Evolutionary conservation across 1,140 invertebrate genomes (phyloP).

Genomic region (Lycorma delicatula): DNA sequence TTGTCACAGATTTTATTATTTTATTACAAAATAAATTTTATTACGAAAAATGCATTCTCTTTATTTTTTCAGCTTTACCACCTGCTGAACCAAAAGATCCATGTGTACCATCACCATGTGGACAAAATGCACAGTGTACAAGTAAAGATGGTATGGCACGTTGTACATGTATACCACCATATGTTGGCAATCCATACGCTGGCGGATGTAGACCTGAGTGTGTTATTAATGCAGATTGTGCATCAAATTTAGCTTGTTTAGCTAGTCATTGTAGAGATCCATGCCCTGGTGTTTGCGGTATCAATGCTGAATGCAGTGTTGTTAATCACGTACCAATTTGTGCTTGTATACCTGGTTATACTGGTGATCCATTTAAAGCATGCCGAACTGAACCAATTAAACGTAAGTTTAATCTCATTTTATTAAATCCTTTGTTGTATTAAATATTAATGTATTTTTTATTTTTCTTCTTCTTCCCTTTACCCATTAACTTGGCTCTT

Average conservation of each 20-base stretch:
- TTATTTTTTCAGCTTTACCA: constrained; percentile 25
- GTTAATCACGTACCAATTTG: constrained; percentile 74
- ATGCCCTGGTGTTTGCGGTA: constrained; percentile 73
- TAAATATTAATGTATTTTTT: no score
- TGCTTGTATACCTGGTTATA: constrained; percentile 60
- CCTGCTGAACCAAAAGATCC: constrained; percentile 46
- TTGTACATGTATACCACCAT: constrained; percentile 76
- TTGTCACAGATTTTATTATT: no score
- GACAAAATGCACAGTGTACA: constrained; percentile 66
- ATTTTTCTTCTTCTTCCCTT: no score
- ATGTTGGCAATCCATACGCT: constrained; percentile 51
- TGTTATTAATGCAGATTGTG: constrained; percentile 67
- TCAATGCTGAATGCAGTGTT: constrained; percentile 66
- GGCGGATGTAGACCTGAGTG: constrained; percentile 62
- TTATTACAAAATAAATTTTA: no score
- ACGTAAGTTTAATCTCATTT: no score
- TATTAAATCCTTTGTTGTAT: no score
- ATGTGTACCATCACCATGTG: constrained; percentile 73
- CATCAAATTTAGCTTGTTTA: constrained; percentile 68
- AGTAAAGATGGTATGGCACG: constrained; percentile 55
- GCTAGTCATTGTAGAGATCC: constrained; percentile 76
- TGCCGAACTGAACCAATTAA: constrained; percentile 52
- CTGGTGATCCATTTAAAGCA: constrained; percentile 72
- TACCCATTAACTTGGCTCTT: no score
- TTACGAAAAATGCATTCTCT: no score